Base-by-base conservation (phyloP, 2,888 invertebrate species). In the Cosmorhoe ocellata region DNA sequence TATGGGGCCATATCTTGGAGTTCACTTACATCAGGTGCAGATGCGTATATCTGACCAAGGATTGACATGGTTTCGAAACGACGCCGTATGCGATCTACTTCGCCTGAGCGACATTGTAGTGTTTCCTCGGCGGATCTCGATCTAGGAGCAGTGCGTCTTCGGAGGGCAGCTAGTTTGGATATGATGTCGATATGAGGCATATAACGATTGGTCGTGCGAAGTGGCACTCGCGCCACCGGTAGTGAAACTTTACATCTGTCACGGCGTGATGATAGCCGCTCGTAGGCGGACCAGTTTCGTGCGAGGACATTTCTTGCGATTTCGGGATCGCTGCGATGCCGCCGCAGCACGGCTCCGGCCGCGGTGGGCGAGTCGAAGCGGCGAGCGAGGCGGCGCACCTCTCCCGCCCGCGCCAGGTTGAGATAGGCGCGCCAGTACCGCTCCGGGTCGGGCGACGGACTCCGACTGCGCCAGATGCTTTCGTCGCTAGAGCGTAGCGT, bases 161-260 rank as follows among this genome's bases (percentile, higher is more conserved):
- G 90, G 26, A 95, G 81, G 0, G 93, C 91, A 0, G 96, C 96
- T 46, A 95, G 92, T 83, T 97, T 96, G 64, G 96, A 96, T 65
- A 97, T 97, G n/a, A 97, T 93, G 67, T 97, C 96, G 61, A 97
- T 96, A 69, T 95, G 96, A 0, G 97, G 96, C 96, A 97, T 96
- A 58, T 93, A 93, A 9, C 96, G 92, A 71, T 96, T 94, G 46
- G 93, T 93, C 0, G 92, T 87, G 27, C 93, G 90, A 26, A 95
- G 82, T 0, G 93, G 93, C 27, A 92, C 83, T 30, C 92, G 88
- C 6, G 92, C 93, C 40, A 95, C 93, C 0, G 95, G 95, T 0
- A 94, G 92, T 50, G 88, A 79, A n/a, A 89, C 59, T 67, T 65
- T 82, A 59, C 64, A 68, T 71, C 72, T 78, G 44, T 80, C 77